Evolutionary conservation across 2,113 vertebrate species (phyloP), one percentile per base, ranked within the genome.

Genomic region (Phalacrocorax pelagicus): DNA sequence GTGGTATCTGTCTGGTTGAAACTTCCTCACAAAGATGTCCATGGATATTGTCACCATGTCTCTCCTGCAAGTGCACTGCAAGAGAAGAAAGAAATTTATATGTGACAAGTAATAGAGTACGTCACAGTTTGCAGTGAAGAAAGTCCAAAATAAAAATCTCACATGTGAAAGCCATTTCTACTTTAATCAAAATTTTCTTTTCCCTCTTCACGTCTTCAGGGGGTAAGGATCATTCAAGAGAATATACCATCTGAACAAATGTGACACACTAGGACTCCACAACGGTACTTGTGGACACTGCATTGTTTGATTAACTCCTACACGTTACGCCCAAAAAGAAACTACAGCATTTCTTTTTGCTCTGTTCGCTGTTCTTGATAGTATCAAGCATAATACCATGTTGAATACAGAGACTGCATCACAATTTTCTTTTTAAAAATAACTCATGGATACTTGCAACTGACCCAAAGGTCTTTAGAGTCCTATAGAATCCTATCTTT

Each of bases 31-130:
- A 96, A 99, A 99, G 26, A 99, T 97, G 54, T 99, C 99, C 99
- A 99, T 99, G 65, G 99, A 99, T 97, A 99, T 99, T 95, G 99
- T 99, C 62, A 99, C 99, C 99, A 99, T 99, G 96, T 99, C 99
- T 86, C 97, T 99, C 94, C 99, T 99, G 96, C 99, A 99, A 46
- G 98, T 99, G 95, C 99, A 99, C 99, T 99, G 90, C 63, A 90
- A 97, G 21, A 95, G 40, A 97, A 82, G 49, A 72, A 9, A 36
- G 9, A 62, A 42, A 72, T 44, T 69, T 59, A 0, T 71, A 94
- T 72, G 14, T 23, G 38, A 66, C 29, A 78, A 27, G 3, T 51
- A 92, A 75, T 4, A 21, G 22, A 86, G 58, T 42, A 90, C 5
- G 27, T 17, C 12, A 9, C 26, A 42, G 4, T 32, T 10, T 29